Evolutionary conservation across 1,140 invertebrate genomes (phyloP).

Genomic region (Halesus radiatus): DNA sequence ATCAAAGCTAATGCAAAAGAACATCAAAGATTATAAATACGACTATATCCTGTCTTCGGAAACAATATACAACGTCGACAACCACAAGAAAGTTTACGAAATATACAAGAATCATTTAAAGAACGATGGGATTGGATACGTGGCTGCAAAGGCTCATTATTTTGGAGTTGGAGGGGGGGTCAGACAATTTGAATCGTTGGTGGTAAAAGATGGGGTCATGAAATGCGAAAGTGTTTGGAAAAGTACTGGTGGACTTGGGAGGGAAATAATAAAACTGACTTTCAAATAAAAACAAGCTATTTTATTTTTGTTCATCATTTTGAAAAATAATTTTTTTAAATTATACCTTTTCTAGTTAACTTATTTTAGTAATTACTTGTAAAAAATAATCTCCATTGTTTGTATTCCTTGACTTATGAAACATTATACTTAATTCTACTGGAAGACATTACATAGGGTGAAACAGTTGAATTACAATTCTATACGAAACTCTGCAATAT

Average conservation of each 20-base stretch:
- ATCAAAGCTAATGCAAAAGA: slow-evolving; percentile 65
- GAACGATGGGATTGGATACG: slow-evolving; percentile 74
- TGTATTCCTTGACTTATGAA: not conserved
- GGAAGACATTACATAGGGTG: slow-evolving; percentile 1
- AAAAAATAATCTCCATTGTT: no score
- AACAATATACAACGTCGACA: slow-evolving; percentile 90
- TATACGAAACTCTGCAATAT: no score
- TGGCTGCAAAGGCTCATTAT: slow-evolving; percentile 90
- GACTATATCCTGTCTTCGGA: slow-evolving; percentile 91
- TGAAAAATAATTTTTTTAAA: no score
- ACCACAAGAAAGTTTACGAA: slow-evolving; percentile 81
- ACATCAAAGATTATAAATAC: slow-evolving; percentile 72
- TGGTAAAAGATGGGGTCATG: slow-evolving; percentile 72
- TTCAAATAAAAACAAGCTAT: slow-evolving; percentile 39
- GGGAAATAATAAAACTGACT: slow-evolving; percentile 73
- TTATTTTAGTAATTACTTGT: no score
- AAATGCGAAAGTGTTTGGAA: slow-evolving; percentile 72
- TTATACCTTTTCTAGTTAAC: no score
- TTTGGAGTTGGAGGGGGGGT: slow-evolving; percentile 91
- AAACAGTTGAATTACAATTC: no score
- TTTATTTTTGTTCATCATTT: not conserved
- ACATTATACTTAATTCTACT: not conserved
- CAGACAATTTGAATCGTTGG: slow-evolving; percentile 77
- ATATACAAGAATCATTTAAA: slow-evolving; percentile 80
- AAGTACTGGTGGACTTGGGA: slow-evolving; percentile 71